Evolutionary conservation across 2,797 vertebrate genomes (phyloP).

Genomic region (Alcedo quadribrachys): DNA sequence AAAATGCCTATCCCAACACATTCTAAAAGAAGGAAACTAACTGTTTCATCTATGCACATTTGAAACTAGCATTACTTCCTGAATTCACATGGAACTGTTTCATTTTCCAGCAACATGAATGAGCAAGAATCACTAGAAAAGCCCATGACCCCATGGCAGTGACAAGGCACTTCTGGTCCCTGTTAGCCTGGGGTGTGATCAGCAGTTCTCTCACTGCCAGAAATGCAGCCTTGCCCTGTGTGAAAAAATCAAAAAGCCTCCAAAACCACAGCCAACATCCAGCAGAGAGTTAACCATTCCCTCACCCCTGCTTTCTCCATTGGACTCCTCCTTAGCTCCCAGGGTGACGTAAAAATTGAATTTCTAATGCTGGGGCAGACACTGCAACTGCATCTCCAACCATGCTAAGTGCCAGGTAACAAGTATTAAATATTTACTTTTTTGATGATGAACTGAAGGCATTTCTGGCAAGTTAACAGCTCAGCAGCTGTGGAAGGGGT

Average conservation of each 20-base stretch:
- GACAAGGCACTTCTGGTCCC: not conserved
- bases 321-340: not conserved
- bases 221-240: not conserved
- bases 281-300: not conserved
- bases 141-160: not conserved
- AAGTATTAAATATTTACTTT: not conserved
- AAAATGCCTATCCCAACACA: not conserved
- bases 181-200: not conserved
- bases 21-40: not conserved
- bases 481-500: not conserved
- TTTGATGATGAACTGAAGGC: not conserved
- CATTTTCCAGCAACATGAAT: not conserved
- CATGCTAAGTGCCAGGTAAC: not conserved
- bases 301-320: not conserved
- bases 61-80: not conserved
- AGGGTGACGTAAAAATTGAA: not conserved
- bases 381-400: not conserved
- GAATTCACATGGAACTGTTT: not conserved
- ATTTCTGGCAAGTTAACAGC: not conserved
- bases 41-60: not conserved
- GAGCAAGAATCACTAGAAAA: not conserved
- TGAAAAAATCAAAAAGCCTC: not conserved
- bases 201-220: not conserved
- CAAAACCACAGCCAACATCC: not conserved
- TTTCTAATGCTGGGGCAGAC: not conserved